These are phyloP conservation scores for Rafetus swinhoei DNA, from an alignment of 2,113 vertebrate genomes.

Conservation along the genomic window DNA sequence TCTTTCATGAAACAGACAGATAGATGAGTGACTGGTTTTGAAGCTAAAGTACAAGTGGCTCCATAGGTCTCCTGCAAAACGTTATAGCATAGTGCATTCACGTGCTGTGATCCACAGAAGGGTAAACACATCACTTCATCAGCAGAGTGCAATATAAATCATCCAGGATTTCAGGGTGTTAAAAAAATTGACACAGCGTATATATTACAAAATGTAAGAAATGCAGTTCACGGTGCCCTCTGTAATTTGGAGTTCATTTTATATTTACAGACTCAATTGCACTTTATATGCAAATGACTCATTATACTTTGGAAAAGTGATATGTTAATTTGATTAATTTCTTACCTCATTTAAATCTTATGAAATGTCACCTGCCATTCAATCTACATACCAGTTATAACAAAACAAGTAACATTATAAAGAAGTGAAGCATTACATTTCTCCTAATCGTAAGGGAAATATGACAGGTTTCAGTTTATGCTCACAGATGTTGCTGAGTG, in stretches of 20 bases:
- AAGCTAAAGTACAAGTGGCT: slow-evolving; percentile 2
- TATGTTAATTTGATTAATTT: slow-evolving; percentile 82
- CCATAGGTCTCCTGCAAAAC: neutral
- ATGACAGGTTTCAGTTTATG: slow-evolving; percentile 69
- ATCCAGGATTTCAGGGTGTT: slow-evolving; percentile 22
- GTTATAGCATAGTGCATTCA: neutral
- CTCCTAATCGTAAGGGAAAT: slow-evolving; percentile 65
- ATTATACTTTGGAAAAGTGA: slow-evolving; percentile 74
- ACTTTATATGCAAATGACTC: slow-evolving; percentile 79
- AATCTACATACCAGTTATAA: slow-evolving; percentile 65
- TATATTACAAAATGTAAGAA: slow-evolving; percentile 40
- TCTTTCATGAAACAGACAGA: neutral
- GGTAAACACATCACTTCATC: neutral
- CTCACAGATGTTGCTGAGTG: slow-evolving; percentile 55
- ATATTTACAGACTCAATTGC: slow-evolving; percentile 68
- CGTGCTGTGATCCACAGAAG: neutral
- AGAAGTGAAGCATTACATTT: slow-evolving; percentile 74
- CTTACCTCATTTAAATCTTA: slow-evolving; percentile 76
- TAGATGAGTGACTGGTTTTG: slow-evolving; percentile 22
- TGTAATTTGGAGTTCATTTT: slow-evolving; percentile 70
- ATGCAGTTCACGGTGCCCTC: slow-evolving; percentile 40
- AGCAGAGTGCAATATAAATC: slow-evolving; percentile 14
- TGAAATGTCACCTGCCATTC: slow-evolving; percentile 84
- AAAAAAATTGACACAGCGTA: slow-evolving; percentile 1
- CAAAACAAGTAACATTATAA: slow-evolving; percentile 69